Percentiles rank a stretch among this genome's conserved stretches.
Evolutionary conservation across 2,797 vertebrate genomes (phyloP).

Genomic region (Adrianichthys oophorus): DNA sequence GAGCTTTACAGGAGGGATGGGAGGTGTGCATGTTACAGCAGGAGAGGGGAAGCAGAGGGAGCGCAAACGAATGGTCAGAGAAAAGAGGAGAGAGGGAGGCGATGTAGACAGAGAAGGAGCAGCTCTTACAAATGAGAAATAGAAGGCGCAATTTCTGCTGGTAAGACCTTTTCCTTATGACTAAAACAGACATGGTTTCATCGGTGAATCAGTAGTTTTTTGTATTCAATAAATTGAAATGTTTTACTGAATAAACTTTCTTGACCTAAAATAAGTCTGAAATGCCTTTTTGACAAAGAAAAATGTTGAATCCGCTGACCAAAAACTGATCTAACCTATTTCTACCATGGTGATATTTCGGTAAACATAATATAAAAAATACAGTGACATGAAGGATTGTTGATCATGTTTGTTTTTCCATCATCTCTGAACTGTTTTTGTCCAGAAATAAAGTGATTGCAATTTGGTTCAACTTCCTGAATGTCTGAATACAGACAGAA

Average conservation of each 20-base stretch:
- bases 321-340: too few species aligned
- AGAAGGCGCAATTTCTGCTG: slow-evolving; percentile 40
- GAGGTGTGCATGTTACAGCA: slow-evolving; percentile 23
- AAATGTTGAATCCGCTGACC: background rate
- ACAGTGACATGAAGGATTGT: background rate
- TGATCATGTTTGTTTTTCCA: background rate
- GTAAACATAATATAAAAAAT: too few species aligned
- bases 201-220: background rate
- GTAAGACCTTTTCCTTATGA: slow-evolving; percentile 60
- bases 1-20: slow-evolving; percentile 25
- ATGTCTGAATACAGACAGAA: too few species aligned
- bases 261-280: too few species aligned
- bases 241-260: too few species aligned
- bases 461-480: too few species aligned
- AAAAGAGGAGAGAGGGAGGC: slow-evolving; percentile 47
- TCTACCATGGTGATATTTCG: too few species aligned
- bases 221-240: background rate
- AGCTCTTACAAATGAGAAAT: slow-evolving; percentile 36
- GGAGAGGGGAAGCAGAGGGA: slow-evolving; percentile 19
- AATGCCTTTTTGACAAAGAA: background rate
- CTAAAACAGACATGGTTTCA: background rate
- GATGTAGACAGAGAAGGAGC: slow-evolving; percentile 42
- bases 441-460: too few species aligned
- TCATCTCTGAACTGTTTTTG: background rate
- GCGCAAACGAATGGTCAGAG: slow-evolving; percentile 36